Evolutionary conservation across 1,140 invertebrate genomes (phyloP), one percentile per base, ranked within the genome.

Genomic region (Temnothorax longispinosus): DNA sequence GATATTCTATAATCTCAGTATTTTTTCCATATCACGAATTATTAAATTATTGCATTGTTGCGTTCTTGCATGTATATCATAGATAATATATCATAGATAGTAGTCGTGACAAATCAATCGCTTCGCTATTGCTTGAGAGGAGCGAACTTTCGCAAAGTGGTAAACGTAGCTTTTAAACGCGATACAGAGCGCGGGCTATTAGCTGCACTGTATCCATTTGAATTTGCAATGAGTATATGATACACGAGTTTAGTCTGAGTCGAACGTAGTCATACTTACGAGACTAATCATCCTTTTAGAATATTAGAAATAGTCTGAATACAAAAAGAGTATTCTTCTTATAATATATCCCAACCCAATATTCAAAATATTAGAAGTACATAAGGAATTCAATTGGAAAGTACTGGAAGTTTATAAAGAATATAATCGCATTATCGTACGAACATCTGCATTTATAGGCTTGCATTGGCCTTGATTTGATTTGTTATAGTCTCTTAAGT

Each of bases 71-170:
- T 35, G 27, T 41, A 27, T 27, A 27, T 27, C 27, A 27, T 27
- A 27, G 27, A 27, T 27, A 1, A 0, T 18, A 6, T 18, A 50
- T 35, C 5, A 64, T 50, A 13, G 41, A 69, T 52, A 38, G 8
- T 35, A 21, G 62, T 80, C 64, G 64, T 81, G 64, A 56, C 77
- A 27, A 81, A 81, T 81, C 78, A 71, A 81, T 56, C 50, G 38
- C 21, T 32, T 41, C 13, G 38, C 44, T 35, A 78, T 78, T 52
- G 44, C 38, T 56, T 54, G 32, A 69, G 15, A 69, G 32, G 8
- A 64, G 8, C 15, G 21, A 47, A 44, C 78, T 81, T 81, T 81
- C 38, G 38, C 35, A 52, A 44, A 71, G 35, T n/a, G 64, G 32
- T 54, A 69, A 69, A 54, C 47, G 13, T 71, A 54, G 8, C 64